These are phyloP conservation scores for Globodera ellingtonae DNA, from an alignment of 1,140 invertebrate species.

Conservation along the genomic window DNA sequence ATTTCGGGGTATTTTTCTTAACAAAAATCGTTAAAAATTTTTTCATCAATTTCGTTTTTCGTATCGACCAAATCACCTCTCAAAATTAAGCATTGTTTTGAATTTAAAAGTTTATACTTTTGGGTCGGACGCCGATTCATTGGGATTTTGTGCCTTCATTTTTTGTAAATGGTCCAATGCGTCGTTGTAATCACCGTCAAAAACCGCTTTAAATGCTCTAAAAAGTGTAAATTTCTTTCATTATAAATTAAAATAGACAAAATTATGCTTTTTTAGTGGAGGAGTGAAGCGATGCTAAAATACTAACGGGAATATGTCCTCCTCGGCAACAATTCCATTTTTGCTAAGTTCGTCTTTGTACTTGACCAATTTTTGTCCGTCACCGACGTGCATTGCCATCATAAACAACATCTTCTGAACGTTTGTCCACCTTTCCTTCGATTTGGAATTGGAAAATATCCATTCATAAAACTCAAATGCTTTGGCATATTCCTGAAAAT, in stretches of 20 bases:
- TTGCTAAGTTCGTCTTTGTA: conserved; percentile 11
- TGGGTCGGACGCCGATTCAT: background rate
- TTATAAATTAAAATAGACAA: background rate
- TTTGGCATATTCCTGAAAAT: background rate
- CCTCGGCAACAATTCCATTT: background rate
- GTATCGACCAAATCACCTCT: too few relatives aligned
- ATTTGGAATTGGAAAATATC: conserved; percentile 13
- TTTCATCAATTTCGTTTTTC: too few relatives aligned
- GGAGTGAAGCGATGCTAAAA: background rate
- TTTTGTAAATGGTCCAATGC: conserved; percentile 1
- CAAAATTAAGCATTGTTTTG: too few relatives aligned
- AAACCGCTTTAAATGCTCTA: conserved; percentile 22
- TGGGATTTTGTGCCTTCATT: background rate
- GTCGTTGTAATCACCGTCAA: conserved; percentile 15
- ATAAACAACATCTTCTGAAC: conserved; percentile 7
- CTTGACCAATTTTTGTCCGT: conserved; percentile 5
- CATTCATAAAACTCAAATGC: conserved; percentile 29
- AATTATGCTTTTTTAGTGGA: too few relatives aligned
- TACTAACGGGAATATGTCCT: background rate
- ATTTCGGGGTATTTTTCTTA: too few relatives aligned
- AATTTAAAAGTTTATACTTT: background rate
- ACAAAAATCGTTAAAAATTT: too few relatives aligned
- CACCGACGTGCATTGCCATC: conserved; percentile 16
- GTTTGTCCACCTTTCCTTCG: background rate
- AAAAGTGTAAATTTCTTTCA: background rate